Percentiles rank a stretch among this genome's conserved stretches.
These are phyloP conservation scores for Lonchura striata DNA, from an alignment of 2,113 vertebrate genomes.

Conservation along the genomic window DNA sequence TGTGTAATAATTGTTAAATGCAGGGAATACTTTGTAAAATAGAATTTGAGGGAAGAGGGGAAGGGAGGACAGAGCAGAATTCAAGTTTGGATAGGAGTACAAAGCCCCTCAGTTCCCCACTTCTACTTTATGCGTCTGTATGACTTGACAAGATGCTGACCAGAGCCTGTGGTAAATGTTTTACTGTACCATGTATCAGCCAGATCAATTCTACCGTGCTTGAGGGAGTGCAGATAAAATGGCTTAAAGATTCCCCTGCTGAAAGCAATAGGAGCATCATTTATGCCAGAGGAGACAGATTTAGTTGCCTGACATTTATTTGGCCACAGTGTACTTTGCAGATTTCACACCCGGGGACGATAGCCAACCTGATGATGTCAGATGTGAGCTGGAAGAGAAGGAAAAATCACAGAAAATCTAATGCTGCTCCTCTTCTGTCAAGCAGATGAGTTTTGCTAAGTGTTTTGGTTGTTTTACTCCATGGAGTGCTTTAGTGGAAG, in stretches of 20 bases:
- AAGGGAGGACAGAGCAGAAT: not conserved
- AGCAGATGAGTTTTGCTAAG: not conserved
- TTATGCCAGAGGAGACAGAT: not conserved
- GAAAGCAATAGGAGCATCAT: not conserved
- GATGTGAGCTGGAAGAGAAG: not conserved
- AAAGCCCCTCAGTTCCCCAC: not conserved
- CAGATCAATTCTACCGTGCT: not conserved
- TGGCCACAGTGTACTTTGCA: not conserved
- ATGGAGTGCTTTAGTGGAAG: not conserved
- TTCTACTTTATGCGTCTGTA: not conserved
- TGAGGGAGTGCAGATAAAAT: slow-evolving; percentile 31
- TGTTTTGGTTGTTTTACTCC: not conserved
- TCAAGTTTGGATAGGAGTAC: not conserved
- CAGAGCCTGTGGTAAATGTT: not conserved
- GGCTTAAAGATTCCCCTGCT: not conserved
- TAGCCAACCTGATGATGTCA: slow-evolving; percentile 33
- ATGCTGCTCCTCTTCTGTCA: not conserved
- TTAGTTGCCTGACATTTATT: not conserved
- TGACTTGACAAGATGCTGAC: slow-evolving; percentile 2
- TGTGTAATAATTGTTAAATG: not conserved
- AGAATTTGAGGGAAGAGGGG: not conserved
- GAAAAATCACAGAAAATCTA: not conserved
- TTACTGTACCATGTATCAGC: not conserved
- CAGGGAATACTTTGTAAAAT: not conserved
- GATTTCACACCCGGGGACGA: slow-evolving; percentile 18